Conservation (phyloP, 2,888 invertebrate species). For the Pandemis cinnamomeana region DNA sequence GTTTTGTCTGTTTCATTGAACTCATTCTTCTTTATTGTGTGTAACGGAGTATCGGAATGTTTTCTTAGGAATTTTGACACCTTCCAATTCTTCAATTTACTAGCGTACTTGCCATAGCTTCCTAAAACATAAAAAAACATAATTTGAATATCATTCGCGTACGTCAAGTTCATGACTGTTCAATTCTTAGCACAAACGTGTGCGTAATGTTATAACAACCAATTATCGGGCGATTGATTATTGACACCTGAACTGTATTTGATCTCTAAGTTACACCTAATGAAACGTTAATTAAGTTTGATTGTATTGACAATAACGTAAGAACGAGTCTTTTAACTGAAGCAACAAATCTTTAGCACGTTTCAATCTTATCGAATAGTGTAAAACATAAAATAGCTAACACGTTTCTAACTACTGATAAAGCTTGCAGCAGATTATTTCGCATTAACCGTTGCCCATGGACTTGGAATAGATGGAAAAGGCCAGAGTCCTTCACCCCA, state of each 20-base stretch:
- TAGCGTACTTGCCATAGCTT: slow-evolving; percentile 84
- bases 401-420: slow-evolving; percentile 24
- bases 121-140: slow-evolving; percentile 66
- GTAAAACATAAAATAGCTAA: slow-evolving; percentile 8
- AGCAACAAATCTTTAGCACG: not conserved
- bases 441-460: slow-evolving; percentile 27
- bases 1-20: slow-evolving; percentile 68
- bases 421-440: slow-evolving; percentile 21
- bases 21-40: slow-evolving; percentile 76
- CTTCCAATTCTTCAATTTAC: slow-evolving; percentile 87
- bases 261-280: slow-evolving; percentile 36
- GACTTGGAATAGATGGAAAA: slow-evolving; percentile 28
- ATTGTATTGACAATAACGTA: slow-evolving; percentile 29
- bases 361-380: slow-evolving; percentile 1
- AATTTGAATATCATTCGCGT: not conserved
- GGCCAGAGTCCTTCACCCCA: slow-evolving; percentile 34
- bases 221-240: slow-evolving; percentile 55
- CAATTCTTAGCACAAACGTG: slow-evolving; percentile 44
- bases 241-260: slow-evolving; percentile 47
- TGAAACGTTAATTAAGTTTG: slow-evolving; percentile 27
- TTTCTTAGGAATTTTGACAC: slow-evolving; percentile 88
- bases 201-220: slow-evolving; percentile 47
- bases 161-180: slow-evolving; percentile 37
- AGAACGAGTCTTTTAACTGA: slow-evolving; percentile 4
- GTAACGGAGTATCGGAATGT: slow-evolving; percentile 81